Evolutionary conservation across 2,797 vertebrate genomes (phyloP).

Genomic region (Eleutherodactylus coqui): DNA sequence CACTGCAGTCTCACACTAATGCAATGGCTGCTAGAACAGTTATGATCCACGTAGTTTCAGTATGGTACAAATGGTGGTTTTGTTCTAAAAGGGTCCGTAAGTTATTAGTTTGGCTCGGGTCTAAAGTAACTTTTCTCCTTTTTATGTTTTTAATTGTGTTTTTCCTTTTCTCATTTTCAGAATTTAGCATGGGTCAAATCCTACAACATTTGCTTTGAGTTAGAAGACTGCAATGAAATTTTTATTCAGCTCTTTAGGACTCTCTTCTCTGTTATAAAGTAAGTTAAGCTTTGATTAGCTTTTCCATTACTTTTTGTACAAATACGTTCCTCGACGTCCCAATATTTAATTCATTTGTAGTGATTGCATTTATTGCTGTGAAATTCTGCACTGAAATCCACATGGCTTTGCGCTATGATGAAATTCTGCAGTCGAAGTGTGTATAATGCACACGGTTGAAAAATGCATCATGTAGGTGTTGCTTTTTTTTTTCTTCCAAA

Average conservation of each 20-base stretch:
- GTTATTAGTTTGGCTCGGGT: too few relatives aligned
- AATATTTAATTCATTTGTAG: not conserved
- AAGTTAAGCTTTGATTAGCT: constrained; percentile 68
- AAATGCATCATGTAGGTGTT: too few relatives aligned
- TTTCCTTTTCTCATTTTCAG: constrained; percentile 74
- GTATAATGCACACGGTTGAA: too few relatives aligned
- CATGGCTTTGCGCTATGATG: too few relatives aligned
- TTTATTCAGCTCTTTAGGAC: constrained; percentile 99
- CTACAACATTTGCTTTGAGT: constrained; percentile 99
- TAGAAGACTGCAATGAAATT: constrained; percentile 99
- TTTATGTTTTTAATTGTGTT: not conserved
- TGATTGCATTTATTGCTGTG: not conserved
- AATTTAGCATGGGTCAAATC: constrained; percentile 99
- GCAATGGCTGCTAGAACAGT: too few relatives aligned
- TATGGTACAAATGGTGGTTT: too few relatives aligned
- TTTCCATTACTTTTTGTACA: not conserved
- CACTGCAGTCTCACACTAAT: too few relatives aligned
- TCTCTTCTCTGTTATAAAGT: constrained; percentile 98
- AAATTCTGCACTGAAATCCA: too few relatives aligned
- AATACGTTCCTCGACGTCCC: not conserved
- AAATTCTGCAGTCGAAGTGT: too few relatives aligned
- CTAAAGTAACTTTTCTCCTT: not conserved
- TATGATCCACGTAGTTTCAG: too few relatives aligned
- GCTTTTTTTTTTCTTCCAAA: too few relatives aligned
- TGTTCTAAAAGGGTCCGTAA: too few relatives aligned